Percentiles rank a stretch among this genome's conserved stretches.
Evolutionary conservation across 2,888 invertebrate genomes (phyloP).

Genomic region (Eupithecia tripunctaria): DNA sequence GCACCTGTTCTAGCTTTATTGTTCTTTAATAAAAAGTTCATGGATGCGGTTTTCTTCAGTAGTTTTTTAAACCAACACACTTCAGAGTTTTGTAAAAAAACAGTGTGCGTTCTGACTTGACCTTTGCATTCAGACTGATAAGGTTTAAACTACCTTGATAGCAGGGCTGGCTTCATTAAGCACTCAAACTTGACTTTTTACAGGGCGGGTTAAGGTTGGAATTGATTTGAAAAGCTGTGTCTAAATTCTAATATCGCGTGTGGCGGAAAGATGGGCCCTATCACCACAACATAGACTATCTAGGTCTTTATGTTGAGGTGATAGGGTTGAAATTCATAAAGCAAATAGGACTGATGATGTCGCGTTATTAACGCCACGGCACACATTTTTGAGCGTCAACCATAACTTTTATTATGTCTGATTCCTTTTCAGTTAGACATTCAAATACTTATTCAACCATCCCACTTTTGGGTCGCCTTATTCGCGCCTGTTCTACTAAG

Average conservation of each 20-base stretch:
- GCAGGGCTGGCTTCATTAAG: conserved; percentile 2
- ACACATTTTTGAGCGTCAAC: too few species aligned
- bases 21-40: not conserved
- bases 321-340: conserved; percentile 55
- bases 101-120: conserved; percentile 14
- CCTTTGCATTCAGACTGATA: conserved; percentile 23
- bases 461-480: not conserved
- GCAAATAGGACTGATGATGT: conserved; percentile 62
- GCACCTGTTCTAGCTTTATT: not conserved
- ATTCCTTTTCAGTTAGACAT: not conserved
- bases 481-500: not conserved
- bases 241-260: conserved; percentile 10
- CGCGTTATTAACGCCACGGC: conserved; percentile 55
- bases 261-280: conserved; percentile 3
- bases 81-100: not conserved
- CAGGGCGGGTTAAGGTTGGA: conserved; percentile 26
- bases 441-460: not conserved
- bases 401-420: not conserved
- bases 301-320: conserved; percentile 36
- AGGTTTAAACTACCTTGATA: conserved; percentile 27
- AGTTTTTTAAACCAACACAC: not conserved
- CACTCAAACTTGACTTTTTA: conserved; percentile 33
- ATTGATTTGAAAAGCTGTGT: conserved; percentile 19
- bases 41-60: not conserved
- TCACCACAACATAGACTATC: too few species aligned